Conservation (phyloP, 2,113 vertebrate genomes). For the Nannobrachium achirus region DNA sequence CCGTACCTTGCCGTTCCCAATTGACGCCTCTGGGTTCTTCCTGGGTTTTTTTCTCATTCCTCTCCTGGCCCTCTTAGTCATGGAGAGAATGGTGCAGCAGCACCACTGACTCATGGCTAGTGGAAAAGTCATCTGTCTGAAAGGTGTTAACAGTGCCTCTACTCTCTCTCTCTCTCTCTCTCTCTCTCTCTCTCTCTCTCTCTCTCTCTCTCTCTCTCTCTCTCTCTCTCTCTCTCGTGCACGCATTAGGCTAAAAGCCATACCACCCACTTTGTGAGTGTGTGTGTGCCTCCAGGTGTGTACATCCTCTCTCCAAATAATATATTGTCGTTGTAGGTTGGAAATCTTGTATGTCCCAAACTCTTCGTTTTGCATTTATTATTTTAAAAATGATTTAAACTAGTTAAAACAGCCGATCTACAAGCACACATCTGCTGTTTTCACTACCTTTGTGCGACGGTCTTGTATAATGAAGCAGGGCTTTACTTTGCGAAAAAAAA, state of each 20-base stretch:
- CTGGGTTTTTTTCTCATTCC: background rate
- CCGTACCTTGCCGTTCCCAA: no score
- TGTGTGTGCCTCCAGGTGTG: background rate
- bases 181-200: slow-evolving; percentile 1
- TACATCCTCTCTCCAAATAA: background rate
- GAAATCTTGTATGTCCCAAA: no score
- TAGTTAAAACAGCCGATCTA: no score
- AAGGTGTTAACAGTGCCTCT: slow-evolving; percentile 18
- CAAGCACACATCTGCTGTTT: no score
- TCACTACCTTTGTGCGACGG: no score
- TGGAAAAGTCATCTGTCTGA: slow-evolving; percentile 34
- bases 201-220: slow-evolving; percentile 3
- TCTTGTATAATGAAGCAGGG: no score
- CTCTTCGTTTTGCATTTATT: no score
- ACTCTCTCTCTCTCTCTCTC: slow-evolving; percentile 3
- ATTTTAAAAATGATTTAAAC: no score
- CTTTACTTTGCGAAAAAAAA: no score
- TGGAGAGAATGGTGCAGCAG: slow-evolving; percentile 16
- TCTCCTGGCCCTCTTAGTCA: slow-evolving; percentile 3
- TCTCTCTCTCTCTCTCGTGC: background rate
- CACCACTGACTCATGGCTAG: slow-evolving; percentile 34
- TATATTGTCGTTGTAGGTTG: no score
- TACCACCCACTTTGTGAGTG: slow-evolving; percentile 12
- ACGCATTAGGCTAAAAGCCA: background rate
- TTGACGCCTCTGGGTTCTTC: no score